Evolutionary conservation across 2,888 invertebrate genomes (phyloP), one percentile per base, ranked within the genome.

Genomic region (Amaurobius ferox): DNA sequence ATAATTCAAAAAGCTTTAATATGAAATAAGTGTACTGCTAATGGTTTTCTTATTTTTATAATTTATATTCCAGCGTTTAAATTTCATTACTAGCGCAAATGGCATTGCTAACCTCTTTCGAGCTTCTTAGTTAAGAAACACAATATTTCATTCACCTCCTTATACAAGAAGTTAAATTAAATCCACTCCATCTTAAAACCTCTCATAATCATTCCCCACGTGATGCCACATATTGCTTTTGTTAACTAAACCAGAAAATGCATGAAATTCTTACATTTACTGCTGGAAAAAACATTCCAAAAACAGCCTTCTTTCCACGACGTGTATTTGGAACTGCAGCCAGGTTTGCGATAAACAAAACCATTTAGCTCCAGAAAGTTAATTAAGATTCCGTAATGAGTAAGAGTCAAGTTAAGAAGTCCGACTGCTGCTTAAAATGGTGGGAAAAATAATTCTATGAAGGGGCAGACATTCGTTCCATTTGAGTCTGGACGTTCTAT

Each of bases 321-420:
- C 66, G 32, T n/a, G 32, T 23, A n/a, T 32, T 19, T n/a, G 32
- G 11, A 32, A 32, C 35, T 32, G 19, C 66, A 66, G 32, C 26
- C 13, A 19, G 32, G 66, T 23, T 30, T 39, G 29, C 35, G 26
- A 78, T 68, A 85, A 78, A 78, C 78, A 78, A 85, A 78, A 85
- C 74, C 72, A 73, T 72, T 85, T 78, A 72, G 72, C 72, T 67
- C 72, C 61, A 48, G 55, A 35, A 78, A 85, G 85, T 85, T 85
- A 78, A 85, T 85, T 85, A 85, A 77, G 73, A 73, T 67, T 78
- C 78, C 61, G 64, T 85, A 85, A 85, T 73, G 85, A 85, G 78
- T 61, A 40, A 67, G 72, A 73, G 66, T 55, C 70, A 35, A 30
- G 70, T 76, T 76, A 81, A 68, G 76, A 32, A 71, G 64, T 32